phyloP scores from a whole-genome alignment of 2,113 vertebrate species.

The Megaceryle torquata region DNA sequence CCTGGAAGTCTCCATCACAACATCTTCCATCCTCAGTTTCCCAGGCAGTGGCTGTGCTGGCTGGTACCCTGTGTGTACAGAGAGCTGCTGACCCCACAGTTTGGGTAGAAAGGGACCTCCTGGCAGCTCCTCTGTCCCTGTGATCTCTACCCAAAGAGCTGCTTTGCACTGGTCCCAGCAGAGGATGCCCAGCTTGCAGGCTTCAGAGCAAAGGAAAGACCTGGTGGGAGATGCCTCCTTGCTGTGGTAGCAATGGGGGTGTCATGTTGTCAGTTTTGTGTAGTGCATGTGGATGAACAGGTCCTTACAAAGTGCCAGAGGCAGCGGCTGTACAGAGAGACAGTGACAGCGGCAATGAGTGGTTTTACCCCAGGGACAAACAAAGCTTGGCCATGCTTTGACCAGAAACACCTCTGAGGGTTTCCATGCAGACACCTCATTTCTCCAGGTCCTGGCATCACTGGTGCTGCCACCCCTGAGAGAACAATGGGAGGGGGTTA shows the following conservation, averaged over 20 bases:
- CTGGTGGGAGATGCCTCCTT: neutral
- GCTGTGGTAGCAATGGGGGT: no score
- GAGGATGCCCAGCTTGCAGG: neutral
- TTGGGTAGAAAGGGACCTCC: neutral
- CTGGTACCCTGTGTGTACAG: neutral
- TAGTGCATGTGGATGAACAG: accelerated
- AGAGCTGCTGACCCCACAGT: neutral
- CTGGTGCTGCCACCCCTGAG: neutral
- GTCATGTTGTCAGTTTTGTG: accelerated
- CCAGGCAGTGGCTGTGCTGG: neutral
- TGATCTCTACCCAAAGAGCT: neutral
- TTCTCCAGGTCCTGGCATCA: neutral
- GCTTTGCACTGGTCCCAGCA: neutral
- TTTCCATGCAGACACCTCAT: accelerated
- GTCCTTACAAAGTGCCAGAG: neutral
- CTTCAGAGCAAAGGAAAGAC: neutral
- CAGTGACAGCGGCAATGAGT: neutral
- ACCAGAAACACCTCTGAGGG: neutral
- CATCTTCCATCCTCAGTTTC: neutral
- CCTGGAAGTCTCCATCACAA: neutral
- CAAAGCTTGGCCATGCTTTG: neutral
- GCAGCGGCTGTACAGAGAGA: neutral
- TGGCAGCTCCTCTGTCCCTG: neutral
- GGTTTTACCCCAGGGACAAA: neutral
- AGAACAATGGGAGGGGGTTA: neutral